These are phyloP conservation scores for Parnassius smintheus DNA, from an alignment of 2,888 invertebrate genomes.

Conservation along the genomic window DNA sequence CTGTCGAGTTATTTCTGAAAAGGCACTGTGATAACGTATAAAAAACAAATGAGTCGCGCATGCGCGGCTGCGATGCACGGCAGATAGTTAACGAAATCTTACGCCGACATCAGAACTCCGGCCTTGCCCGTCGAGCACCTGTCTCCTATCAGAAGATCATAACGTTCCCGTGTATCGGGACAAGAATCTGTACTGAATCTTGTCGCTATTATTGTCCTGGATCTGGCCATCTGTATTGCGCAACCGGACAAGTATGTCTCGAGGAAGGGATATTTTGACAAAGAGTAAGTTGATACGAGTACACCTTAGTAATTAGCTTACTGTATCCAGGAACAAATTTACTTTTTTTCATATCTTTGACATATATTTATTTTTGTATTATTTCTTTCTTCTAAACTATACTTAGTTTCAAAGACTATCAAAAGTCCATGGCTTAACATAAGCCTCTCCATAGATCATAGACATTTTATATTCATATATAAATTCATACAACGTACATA, in stretches of 20 bases:
- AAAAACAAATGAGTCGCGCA: slow-evolving; percentile 63
- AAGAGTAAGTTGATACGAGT: too few species aligned
- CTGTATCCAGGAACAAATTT: too few species aligned
- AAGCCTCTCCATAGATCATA: too few species aligned
- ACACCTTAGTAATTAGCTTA: too few species aligned
- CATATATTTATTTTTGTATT: too few species aligned
- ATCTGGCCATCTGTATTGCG: slow-evolving; percentile 1
- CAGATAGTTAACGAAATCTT: slow-evolving; percentile 38
- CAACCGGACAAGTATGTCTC: not conserved
- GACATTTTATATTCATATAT: too few species aligned
- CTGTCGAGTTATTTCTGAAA: slow-evolving; percentile 13
- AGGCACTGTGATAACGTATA: slow-evolving; percentile 12
- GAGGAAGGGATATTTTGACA: too few species aligned
- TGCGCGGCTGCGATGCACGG: slow-evolving; percentile 41
- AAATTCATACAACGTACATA: too few species aligned
- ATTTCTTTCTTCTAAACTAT: too few species aligned
- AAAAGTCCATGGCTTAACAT: too few species aligned
- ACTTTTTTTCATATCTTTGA: too few species aligned
- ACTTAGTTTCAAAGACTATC: too few species aligned
- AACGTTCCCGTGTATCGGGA: slow-evolving; percentile 33
- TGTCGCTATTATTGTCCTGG: slow-evolving; percentile 24
- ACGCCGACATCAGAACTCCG: slow-evolving; percentile 31
- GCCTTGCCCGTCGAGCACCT: slow-evolving; percentile 34
- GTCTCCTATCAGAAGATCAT: slow-evolving; percentile 39
- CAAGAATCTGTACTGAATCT: slow-evolving; percentile 31